Evolutionary conservation across 2,113 vertebrate genomes (phyloP).

Genomic region (Campylorhamphus procurvoides): DNA sequence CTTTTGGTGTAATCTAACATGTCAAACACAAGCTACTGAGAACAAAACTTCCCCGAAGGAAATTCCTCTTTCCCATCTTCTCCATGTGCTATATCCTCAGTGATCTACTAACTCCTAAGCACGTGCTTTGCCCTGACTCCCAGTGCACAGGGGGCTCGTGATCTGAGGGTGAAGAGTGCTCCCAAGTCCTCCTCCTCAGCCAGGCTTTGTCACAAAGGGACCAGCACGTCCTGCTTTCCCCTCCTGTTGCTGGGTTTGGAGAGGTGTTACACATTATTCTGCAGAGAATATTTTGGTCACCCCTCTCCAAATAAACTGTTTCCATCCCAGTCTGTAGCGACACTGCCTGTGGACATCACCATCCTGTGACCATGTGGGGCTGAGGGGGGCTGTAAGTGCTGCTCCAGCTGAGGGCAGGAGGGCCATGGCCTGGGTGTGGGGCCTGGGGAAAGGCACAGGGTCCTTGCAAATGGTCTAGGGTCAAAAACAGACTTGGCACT

Average conservation of each 20-base stretch:
- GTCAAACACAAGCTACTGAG: conserved; percentile 6
- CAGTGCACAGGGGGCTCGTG: neutral
- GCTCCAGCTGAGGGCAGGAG: neutral
- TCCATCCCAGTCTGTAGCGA: neutral
- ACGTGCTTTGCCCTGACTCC: neutral
- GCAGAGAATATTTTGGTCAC: neutral
- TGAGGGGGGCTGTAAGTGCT: neutral
- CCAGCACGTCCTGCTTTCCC: neutral
- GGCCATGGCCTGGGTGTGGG: neutral
- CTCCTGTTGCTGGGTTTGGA: neutral
- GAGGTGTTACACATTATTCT: neutral
- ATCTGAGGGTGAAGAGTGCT: neutral
- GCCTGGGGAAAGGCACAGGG: neutral
- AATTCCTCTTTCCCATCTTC: neutral
- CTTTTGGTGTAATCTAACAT: conserved; percentile 2
- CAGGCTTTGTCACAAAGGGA: neutral
- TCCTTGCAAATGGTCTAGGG: neutral
- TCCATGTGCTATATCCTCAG: neutral
- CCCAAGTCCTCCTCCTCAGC: neutral
- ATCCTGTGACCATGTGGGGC: neutral
- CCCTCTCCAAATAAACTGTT: neutral
- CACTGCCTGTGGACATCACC: neutral
- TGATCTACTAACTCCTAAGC: neutral
- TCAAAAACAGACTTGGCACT: neutral
- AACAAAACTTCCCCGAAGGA: conserved; percentile 13